phyloP scores from a whole-genome alignment of 2,113 vertebrate species.

The Pteropus alecto region DNA sequence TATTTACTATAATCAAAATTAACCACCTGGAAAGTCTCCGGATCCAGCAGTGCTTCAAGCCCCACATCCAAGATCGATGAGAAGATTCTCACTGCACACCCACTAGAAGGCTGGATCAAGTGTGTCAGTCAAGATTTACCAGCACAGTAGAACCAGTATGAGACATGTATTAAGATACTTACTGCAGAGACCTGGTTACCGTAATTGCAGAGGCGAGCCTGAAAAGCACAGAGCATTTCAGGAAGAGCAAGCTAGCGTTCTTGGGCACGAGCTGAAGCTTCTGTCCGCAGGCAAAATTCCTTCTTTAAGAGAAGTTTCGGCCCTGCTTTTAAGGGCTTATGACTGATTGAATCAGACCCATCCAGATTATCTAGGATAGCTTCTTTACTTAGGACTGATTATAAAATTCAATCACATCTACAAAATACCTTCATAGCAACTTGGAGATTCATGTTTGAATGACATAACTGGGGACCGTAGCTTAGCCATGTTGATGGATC shows the following conservation, averaged over 20 bases:
- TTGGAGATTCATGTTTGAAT: neutral
- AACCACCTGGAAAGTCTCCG: neutral
- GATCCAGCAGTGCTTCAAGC: neutral
- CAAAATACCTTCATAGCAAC: neutral
- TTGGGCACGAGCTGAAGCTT: neutral
- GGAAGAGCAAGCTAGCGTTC: neutral
- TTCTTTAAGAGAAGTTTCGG: neutral
- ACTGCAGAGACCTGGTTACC: too few relatives aligned
- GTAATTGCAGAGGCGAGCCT: neutral
- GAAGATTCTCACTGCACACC: neutral
- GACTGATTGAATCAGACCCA: neutral
- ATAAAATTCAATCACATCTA: neutral
- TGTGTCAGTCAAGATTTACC: neutral
- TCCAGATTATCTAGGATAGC: neutral
- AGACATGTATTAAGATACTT: neutral
- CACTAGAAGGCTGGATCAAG: neutral
- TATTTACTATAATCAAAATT: neutral
- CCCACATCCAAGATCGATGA: neutral
- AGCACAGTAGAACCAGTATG: neutral
- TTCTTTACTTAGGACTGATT: neutral
- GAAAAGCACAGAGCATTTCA: neutral
- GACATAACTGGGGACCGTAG: too few relatives aligned
- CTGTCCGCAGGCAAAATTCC: neutral
- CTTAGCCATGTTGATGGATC: neutral
- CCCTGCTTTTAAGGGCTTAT: neutral